These are phyloP conservation scores for Sebastes melanostomus DNA, from an alignment of 2,797 vertebrate species.

Conservation along the genomic window DNA sequence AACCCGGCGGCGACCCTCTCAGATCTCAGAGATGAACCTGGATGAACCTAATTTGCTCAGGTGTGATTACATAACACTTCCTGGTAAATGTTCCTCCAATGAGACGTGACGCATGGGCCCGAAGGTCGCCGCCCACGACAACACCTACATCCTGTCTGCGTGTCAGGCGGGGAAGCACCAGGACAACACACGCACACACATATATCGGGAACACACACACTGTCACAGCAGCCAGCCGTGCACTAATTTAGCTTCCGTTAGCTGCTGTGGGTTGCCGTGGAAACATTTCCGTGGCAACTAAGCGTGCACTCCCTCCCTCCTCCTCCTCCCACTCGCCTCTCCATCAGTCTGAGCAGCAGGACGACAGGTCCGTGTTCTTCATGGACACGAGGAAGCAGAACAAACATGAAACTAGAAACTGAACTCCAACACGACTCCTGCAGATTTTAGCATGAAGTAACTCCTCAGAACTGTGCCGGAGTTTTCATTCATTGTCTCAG, in stretches of 20 bases:
- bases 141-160: slow-evolving; percentile 55
- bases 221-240: slow-evolving; percentile 39
- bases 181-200: slow-evolving; percentile 19
- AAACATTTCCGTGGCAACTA: slow-evolving; percentile 79
- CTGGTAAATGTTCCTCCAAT: slow-evolving; percentile 38
- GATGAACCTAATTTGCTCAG: slow-evolving; percentile 10
- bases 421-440: slow-evolving; percentile 31
- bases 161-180: slow-evolving; percentile 38
- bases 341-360: slow-evolving; percentile 38
- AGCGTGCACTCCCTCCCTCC: slow-evolving; percentile 28
- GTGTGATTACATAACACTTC: slow-evolving; percentile 48
- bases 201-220: neutral
- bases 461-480: neutral
- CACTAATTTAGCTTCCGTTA: slow-evolving; percentile 77
- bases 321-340: slow-evolving; percentile 48
- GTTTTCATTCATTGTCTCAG: neutral
- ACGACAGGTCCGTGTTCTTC: neutral
- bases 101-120: slow-evolving; percentile 34
- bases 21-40: neutral
- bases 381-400: slow-evolving; percentile 11
- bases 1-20: neutral
- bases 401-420: neutral
- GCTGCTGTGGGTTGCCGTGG: slow-evolving; percentile 69
- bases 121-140: slow-evolving; percentile 53
- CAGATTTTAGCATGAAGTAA: neutral